Evolutionary conservation across 2,888 invertebrate genomes (phyloP).

Genomic region (Stenurella melanura): DNA sequence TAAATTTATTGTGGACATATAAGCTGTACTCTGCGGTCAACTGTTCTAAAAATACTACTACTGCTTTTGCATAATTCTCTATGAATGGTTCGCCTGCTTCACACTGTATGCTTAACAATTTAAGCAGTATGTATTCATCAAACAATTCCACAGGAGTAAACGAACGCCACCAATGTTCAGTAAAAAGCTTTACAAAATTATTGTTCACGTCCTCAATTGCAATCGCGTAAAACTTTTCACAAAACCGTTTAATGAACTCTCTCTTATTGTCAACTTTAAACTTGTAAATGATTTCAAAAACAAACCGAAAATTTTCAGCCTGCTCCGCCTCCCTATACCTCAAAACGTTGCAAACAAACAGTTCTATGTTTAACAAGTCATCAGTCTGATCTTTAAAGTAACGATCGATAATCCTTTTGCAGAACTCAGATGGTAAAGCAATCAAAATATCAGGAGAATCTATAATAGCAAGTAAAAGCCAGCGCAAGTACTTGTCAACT

Average conservation of each 20-base stretch:
- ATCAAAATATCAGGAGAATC: conserved; percentile 11
- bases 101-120: conserved; percentile 3
- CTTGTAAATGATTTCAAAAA: conserved; percentile 16
- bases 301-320: conserved; percentile 22
- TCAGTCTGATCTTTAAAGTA: conserved; percentile 21
- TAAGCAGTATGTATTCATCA: conserved; percentile 9
- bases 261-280: background rate
- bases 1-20: conserved; percentile 39
- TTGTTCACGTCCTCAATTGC: background rate
- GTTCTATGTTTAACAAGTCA: conserved; percentile 15
- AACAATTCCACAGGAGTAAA: conserved; percentile 11
- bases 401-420: conserved; percentile 24
- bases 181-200: conserved; percentile 4
- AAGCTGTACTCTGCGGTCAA: conserved; percentile 21
- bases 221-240: conserved; percentile 8
- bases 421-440: conserved; percentile 27
- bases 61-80: background rate
- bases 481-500: conserved; percentile 27
- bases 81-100: background rate
- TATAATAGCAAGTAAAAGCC: conserved; percentile 24
- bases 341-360: conserved; percentile 32
- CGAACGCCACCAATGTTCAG: background rate
- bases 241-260: conserved; percentile 10
- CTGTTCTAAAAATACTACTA: conserved; percentile 2
- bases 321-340: conserved; percentile 31